A percentile compares a stretch with the other conserved stretches of the same genome.
phyloP scores from a whole-genome alignment of 2,797 vertebrate genomes.

The Emys orbicularis region DNA sequence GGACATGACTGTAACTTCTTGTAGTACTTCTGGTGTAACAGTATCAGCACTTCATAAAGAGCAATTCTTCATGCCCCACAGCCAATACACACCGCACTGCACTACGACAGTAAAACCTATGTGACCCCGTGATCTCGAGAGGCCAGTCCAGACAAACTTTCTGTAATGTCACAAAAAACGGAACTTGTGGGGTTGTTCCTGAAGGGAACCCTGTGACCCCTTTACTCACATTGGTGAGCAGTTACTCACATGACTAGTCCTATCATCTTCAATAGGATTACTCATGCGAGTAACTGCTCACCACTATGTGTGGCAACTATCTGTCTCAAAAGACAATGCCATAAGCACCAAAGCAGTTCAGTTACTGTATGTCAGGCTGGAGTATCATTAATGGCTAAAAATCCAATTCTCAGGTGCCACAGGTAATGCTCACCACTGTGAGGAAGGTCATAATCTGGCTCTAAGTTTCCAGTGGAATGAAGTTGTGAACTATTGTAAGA shows the following conservation, averaged over 20 bases:
- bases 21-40: background rate
- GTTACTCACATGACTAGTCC: background rate
- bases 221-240: background rate
- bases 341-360: background rate
- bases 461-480: background rate
- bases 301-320: background rate
- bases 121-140: background rate
- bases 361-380: background rate
- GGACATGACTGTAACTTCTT: background rate
- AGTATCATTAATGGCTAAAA: background rate
- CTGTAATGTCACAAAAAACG: background rate
- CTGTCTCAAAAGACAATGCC: background rate
- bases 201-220: background rate
- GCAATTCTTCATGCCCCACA: background rate
- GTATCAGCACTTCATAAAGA: background rate
- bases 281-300: accelerated
- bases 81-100: background rate
- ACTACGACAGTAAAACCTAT: background rate
- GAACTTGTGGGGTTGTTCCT: background rate
- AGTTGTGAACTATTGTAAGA: background rate
- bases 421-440: background rate
- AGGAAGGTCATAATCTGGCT: background rate
- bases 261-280: background rate
- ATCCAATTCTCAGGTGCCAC: background rate
- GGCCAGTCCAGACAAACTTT: background rate